phyloP scores from a whole-genome alignment of 2,888 invertebrate species.

The Dermolepida albohirtum region DNA sequence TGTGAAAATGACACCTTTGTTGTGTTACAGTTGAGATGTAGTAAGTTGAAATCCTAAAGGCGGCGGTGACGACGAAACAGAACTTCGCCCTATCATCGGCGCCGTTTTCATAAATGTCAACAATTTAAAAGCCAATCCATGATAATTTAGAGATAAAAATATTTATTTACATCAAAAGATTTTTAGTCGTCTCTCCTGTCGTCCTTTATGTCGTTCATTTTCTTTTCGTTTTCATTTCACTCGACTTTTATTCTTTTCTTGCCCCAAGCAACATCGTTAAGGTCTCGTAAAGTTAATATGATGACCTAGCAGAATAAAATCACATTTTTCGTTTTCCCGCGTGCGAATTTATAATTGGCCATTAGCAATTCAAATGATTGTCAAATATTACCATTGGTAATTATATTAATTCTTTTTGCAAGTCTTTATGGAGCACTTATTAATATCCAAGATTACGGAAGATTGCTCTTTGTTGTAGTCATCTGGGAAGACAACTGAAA shows the following conservation, averaged over 20 bases:
- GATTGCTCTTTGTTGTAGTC: no score
- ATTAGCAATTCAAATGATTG: no score
- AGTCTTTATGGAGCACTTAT: background rate
- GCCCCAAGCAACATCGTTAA: background rate
- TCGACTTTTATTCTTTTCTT: background rate
- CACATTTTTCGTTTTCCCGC: no score
- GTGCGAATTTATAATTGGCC: no score
- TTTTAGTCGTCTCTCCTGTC: background rate
- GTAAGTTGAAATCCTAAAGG: no score
- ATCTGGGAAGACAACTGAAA: no score
- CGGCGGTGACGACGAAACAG: background rate
- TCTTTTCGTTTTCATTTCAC: background rate
- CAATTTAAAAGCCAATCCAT: slow-evolving; percentile 2
- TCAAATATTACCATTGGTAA: background rate
- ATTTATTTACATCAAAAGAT: slow-evolving; percentile 15
- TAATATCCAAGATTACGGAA: no score
- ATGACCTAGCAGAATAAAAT: no score
- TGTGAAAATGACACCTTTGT: no score
- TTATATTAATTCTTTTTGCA: background rate
- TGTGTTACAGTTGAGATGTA: no score
- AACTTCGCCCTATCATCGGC: no score
- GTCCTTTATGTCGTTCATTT: background rate
- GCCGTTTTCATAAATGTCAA: slow-evolving; percentile 3
- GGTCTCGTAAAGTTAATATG: no score
- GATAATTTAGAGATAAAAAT: slow-evolving; percentile 19